Conservation (phyloP, 1,140 invertebrate species). For the Glossosoma conforme region DNA sequence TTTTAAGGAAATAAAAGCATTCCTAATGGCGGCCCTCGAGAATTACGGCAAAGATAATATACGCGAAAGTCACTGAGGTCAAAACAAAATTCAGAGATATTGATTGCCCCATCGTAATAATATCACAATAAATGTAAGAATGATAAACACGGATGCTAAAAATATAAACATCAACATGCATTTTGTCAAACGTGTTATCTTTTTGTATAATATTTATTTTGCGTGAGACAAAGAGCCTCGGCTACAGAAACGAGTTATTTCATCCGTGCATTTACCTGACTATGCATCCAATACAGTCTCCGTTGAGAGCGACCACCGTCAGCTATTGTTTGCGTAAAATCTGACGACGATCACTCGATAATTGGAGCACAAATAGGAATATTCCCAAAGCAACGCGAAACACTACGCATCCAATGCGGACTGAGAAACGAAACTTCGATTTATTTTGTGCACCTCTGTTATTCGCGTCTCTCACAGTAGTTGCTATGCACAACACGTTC, state of each 20-base stretch:
- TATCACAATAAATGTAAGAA: too few species aligned
- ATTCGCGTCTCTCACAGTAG: conserved; percentile 10
- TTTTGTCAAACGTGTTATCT: too few species aligned
- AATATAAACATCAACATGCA: too few species aligned
- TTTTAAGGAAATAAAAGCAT: too few species aligned
- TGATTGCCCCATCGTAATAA: too few species aligned
- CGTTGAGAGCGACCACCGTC: conserved; percentile 11
- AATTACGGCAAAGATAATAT: conserved; percentile 13
- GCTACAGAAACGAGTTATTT: neutral
- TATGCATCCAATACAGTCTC: conserved; percentile 13
- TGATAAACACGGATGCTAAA: too few species aligned
- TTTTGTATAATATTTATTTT: too few species aligned
- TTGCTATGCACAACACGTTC: conserved; percentile 1
- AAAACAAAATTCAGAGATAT: conserved; percentile 22
- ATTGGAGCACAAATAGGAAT: conserved; percentile 17
- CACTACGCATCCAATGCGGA: conserved; percentile 13
- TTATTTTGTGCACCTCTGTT: conserved; percentile 10
- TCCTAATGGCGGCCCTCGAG: neutral
- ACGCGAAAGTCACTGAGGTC: conserved; percentile 13
- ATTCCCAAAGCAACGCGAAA: conserved; percentile 2
- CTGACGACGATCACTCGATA: conserved; percentile 10
- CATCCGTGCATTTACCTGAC: conserved; percentile 10
- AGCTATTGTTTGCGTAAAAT: conserved; percentile 6
- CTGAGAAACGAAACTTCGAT: conserved; percentile 16
- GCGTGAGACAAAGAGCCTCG: conserved; percentile 14